Evolutionary conservation across 2,113 vertebrate genomes (phyloP), one percentile per base, ranked within the genome.

Genomic region (Cyphomyrus discorhynchus): DNA sequence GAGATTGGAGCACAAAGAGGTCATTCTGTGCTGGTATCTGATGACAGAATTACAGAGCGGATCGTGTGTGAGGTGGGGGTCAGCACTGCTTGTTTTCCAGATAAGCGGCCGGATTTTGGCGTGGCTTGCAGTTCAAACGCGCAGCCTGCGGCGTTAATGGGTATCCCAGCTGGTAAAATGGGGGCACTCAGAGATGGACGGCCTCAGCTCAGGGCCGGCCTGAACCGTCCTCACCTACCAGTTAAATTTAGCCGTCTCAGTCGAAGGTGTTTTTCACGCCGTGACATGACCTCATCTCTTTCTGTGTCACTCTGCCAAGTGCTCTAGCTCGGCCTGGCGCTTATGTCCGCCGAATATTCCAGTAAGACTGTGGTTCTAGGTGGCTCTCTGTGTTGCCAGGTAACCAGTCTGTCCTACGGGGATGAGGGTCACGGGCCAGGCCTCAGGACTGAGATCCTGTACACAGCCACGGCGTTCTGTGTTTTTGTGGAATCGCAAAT

Each of bases 51-150:
- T n/a, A 62, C 91, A 88, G 90, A 82, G 90, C 88, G 90, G 91
- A 49, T 17, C 10, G 52, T 84, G 8, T 74, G 8, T 84, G 56
- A 87, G 88, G 88, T 86, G 52, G 85, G 88, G 35, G 88, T 70
- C n/a, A 88, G 80, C 53, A 49, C 74, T 70, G 91, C 91, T 80
- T 42, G 31, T 88, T 91, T 90, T 91, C 9, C 24, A 89, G 91
- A 94, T 93, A 92, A 94, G 91, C 2, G 13, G 35, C 82, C 27
- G 27, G 91, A 92, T 92, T 21, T 90, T 90, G 92, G 89, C 89
- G 85, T 90, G 90, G 89, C 88, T 91, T 85, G 92, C 91, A 93
- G 91, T 91, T 92, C 90, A 27, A 74, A 62, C 46, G 86, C 15
- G 5, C 31, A 8, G 19, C 82, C 90, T 62, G 50, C 47, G 84